Conservation (phyloP, 2,888 invertebrate species). For the Blastobasis lacticolella region DNA sequence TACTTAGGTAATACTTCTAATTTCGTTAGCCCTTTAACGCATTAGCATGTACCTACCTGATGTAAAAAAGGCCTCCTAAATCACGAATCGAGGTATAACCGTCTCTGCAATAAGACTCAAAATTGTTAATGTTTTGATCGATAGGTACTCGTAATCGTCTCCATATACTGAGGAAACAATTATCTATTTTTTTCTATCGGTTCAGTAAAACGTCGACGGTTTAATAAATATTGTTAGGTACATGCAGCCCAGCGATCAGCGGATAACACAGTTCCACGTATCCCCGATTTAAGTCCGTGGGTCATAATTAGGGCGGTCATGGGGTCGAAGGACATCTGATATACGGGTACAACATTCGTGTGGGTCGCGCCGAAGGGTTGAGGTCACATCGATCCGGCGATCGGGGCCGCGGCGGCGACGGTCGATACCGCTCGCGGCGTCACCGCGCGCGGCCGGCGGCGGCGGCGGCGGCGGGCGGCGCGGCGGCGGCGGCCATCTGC, state of each 20-base stretch:
- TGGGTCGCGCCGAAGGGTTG: conserved; percentile 11
- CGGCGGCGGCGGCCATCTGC: background rate
- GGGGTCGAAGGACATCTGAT: background rate
- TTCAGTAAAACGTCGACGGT: background rate
- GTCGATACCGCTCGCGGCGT: conserved; percentile 2
- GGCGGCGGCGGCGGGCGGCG: conserved; percentile 3
- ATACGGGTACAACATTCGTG: background rate
- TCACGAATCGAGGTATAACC: no score
- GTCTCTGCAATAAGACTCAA: no score
- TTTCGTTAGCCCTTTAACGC: no score
- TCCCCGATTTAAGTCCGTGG: background rate
- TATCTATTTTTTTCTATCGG: background rate
- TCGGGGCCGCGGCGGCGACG: conserved; percentile 4
- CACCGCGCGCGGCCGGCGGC: background rate
- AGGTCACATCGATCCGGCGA: conserved; percentile 11
- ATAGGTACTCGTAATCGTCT: no score
- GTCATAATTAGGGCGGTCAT: background rate
- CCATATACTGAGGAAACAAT: background rate
- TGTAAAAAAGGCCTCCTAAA: no score
- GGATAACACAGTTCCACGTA: background rate
- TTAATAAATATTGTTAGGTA: background rate
- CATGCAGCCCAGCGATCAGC: background rate
- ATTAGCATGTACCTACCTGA: no score
- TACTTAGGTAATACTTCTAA: no score
- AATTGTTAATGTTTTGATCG: no score